Evolutionary conservation across 2,797 vertebrate species (phyloP), one percentile per base, ranked within the genome.

Genomic region (Schizopygopsis pylzovi): DNA sequence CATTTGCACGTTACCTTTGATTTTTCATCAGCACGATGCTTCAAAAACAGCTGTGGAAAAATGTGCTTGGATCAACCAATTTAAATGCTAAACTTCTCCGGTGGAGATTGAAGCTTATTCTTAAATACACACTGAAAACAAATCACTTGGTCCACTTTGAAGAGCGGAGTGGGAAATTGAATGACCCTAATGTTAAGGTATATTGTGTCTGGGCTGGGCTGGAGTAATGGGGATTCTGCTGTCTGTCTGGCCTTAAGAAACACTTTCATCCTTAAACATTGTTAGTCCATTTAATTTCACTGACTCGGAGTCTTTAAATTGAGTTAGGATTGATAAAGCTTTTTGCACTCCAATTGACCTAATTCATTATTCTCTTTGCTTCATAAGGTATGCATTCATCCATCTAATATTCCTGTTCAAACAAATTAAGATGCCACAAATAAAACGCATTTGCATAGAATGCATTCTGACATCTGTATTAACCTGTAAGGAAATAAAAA

Each of bases 71-170:
- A 94, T 94, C 93, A 92, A 92, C 92, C 92, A 92, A 94, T 95
- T 95, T 94, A 95, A 95, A 95, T 94, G 95, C 95, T 94, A 94
- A 95, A 94, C 91, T 90, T 93, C 92, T 91, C 89, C 90, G 15
- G 85, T 90, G 89, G 91, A 94, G 94, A 94, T 92, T 94, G 92
- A 89, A 90, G 91, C 92, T 91, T 90, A 86, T 90, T 91, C 93
- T 92, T 95, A 94, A 95, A 95, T 92, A 94, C 92, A 91, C 89
- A 91, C 89, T 91, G 94, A 96, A 96, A 93, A 96, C 93, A 96
- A 95, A 95, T 94, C 91, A 92, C 95, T 95, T 94, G 93, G 93
- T 92, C 94, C 94, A 95, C 70, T 96, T 94, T 95, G 91, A 94
- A 91, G 92, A 94, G 94, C 92, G 83, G 90, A 90, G 82, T 75